Percentiles rank a stretch among this genome's conserved stretches.
These are phyloP conservation scores for Brassicogethes aeneus DNA, from an alignment of 2,888 invertebrate genomes.

Conservation along the genomic window DNA sequence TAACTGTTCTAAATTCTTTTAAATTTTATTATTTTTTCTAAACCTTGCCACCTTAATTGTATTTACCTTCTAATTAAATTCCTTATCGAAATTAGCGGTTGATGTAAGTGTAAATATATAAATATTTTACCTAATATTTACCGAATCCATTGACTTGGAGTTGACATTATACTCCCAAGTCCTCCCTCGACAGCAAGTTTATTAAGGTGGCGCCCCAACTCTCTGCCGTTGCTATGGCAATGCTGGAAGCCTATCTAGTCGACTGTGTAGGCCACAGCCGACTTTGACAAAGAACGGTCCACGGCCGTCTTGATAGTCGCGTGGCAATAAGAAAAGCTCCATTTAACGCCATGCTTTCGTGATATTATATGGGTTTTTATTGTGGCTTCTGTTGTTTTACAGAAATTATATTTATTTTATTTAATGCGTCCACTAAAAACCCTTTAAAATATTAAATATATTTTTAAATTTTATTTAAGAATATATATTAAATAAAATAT, in stretches of 20 bases:
- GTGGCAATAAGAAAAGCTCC: neutral
- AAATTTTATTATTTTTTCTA: too few species aligned
- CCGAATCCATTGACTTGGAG: conserved; percentile 26
- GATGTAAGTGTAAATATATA: conserved; percentile 9
- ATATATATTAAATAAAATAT: too few species aligned
- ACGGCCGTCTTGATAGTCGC: conserved; percentile 2
- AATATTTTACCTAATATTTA: conserved; percentile 25
- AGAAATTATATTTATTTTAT: too few species aligned
- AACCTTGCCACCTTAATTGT: too few species aligned
- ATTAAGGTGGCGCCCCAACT: conserved; percentile 26
- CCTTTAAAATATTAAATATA: too few species aligned
- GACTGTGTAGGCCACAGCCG: conserved; percentile 17
- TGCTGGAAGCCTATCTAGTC: conserved; percentile 15
- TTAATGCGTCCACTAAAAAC: too few species aligned
- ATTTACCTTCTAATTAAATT: too few species aligned
- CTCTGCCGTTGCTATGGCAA: conserved; percentile 26
- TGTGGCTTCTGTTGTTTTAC: neutral
- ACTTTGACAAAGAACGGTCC: conserved; percentile 12
- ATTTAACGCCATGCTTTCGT: conserved; percentile 3
- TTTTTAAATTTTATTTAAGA: too few species aligned
- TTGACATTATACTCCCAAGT: conserved; percentile 23
- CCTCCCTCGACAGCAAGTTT: conserved; percentile 24
- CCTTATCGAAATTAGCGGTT: too few species aligned
- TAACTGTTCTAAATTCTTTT: too few species aligned
- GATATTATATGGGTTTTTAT: conserved; percentile 4